Evolutionary conservation across 2,797 vertebrate genomes (phyloP).

Genomic region (Euphonia xanthogaster): DNA sequence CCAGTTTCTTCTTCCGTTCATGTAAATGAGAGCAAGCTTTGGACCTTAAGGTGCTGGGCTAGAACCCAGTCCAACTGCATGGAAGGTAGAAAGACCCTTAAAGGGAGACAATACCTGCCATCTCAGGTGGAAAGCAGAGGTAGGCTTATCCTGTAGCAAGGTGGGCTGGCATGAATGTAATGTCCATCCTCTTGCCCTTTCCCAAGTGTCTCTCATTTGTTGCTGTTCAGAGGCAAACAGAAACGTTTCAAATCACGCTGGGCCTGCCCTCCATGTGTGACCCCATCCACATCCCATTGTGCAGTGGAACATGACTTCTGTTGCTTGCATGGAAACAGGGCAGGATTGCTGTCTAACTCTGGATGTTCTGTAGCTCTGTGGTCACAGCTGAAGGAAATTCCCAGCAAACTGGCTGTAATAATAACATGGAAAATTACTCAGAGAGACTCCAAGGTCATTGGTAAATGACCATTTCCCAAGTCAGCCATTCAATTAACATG

Average conservation of each 20-base stretch:
- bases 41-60: neutral
- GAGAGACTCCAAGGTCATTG: fast-evolving
- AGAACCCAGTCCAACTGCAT: neutral
- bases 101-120: neutral
- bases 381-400: neutral
- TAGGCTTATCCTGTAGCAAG: neutral
- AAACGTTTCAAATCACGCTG: fast-evolving
- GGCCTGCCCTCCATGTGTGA: neutral
- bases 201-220: neutral
- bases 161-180: neutral
- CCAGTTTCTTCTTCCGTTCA: neutral
- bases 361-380: neutral
- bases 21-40: neutral
- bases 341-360: neutral
- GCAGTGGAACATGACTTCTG: neutral
- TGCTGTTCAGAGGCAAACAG: neutral
- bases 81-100: neutral
- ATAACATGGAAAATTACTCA: neutral
- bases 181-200: neutral
- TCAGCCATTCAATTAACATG: neutral
- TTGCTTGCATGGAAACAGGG: neutral
- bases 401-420: neutral
- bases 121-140: neutral
- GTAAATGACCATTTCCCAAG: neutral
- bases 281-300: neutral